Percentiles rank a stretch among this genome's conserved stretches.
Conservation (phyloP, 2,888 invertebrate genomes). For the Drosophila mimica region DNA sequence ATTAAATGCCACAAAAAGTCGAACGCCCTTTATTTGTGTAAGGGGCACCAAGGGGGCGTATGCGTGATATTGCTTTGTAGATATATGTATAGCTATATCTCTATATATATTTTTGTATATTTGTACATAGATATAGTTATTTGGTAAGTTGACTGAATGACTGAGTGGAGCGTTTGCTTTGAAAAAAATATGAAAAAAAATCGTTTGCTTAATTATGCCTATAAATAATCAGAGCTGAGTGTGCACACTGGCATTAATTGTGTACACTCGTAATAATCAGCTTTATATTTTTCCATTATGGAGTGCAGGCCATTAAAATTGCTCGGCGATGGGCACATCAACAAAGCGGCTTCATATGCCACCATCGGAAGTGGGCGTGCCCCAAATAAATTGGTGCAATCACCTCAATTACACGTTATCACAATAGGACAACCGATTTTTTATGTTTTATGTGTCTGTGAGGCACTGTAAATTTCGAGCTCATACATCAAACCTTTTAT, state of each 20-base stretch:
- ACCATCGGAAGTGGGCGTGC: constrained; percentile 46
- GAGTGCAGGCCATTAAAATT: constrained; percentile 66
- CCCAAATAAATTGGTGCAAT: constrained; percentile 12
- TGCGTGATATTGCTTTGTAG: constrained; percentile 48
- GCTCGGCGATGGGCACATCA: constrained; percentile 46
- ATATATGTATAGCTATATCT: constrained; percentile 8
- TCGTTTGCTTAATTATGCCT: constrained; percentile 74
- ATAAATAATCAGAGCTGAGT: constrained; percentile 72
- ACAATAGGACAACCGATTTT: not conserved
- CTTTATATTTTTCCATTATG: constrained; percentile 34
- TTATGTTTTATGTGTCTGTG: not conserved
- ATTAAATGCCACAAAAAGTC: constrained; percentile 62
- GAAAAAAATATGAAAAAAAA: constrained; percentile 28
- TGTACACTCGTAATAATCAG: constrained; percentile 67
- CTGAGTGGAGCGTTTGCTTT: constrained; percentile 38
- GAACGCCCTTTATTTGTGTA: constrained; percentile 53
- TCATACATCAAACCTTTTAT: not conserved
- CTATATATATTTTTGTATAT: not conserved
- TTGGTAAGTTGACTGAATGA: constrained; percentile 40
- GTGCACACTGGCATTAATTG: constrained; percentile 67
- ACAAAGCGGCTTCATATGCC: constrained; percentile 24
- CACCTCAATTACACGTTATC: constrained; percentile 12
- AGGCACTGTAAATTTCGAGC: not conserved
- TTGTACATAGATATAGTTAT: constrained; percentile 3
- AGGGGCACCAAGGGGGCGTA: constrained; percentile 49